Percentiles rank a stretch among this genome's conserved stretches.
Evolutionary conservation across 2,797 vertebrate genomes (phyloP).

Genomic region (Artibeus jamaicensis): DNA sequence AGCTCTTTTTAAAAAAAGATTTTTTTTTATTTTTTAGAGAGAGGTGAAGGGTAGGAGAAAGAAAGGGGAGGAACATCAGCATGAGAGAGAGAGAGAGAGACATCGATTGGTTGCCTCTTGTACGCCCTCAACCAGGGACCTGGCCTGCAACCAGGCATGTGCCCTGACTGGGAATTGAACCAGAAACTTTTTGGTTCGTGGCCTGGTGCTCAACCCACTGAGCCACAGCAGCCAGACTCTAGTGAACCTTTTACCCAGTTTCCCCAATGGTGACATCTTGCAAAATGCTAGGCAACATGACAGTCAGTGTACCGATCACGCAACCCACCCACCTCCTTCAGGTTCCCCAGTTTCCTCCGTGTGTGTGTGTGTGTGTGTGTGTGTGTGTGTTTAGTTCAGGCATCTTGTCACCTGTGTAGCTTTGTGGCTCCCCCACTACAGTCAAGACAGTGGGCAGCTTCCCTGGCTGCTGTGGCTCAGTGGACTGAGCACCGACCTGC

Average conservation of each 20-base stretch:
- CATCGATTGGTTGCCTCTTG: neutral
- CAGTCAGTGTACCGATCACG: too few relatives aligned
- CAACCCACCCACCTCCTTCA: neutral
- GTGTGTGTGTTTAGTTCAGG: too few relatives aligned
- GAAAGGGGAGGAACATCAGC: too few relatives aligned
- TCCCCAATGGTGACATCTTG: neutral
- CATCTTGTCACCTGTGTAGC: neutral
- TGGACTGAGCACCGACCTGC: too few relatives aligned
- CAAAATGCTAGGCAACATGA: neutral
- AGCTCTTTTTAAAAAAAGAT: neutral
- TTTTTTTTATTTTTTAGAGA: neutral
- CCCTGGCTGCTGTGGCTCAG: too few relatives aligned
- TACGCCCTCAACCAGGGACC: neutral
- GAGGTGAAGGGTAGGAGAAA: neutral
- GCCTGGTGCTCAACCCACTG: too few relatives aligned
- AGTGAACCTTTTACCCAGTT: neutral
- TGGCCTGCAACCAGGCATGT: too few relatives aligned
- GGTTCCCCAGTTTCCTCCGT: neutral
- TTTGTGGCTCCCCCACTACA: neutral
- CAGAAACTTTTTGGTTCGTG: neutral
- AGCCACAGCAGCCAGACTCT: neutral
- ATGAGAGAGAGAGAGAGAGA: neutral
- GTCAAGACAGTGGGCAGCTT: neutral
- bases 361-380: too few relatives aligned
- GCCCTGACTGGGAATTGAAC: neutral